Conservation (phyloP, 2,888 invertebrate genomes). For the Bimastos eiseni region DNA sequence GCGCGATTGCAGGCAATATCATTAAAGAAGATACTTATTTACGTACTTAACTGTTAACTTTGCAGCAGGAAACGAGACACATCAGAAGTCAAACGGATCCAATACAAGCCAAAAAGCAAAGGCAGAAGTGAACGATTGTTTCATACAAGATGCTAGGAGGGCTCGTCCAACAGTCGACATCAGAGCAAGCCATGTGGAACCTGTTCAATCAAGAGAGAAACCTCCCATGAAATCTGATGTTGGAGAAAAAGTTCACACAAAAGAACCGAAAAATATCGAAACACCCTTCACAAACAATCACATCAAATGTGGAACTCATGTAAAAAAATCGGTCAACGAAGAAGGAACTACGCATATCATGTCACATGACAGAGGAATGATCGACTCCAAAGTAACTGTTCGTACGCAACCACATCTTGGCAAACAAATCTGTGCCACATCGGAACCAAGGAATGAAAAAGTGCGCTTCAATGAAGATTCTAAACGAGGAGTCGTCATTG, state of each 20-base stretch:
- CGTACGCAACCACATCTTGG: background rate
- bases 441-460: background rate
- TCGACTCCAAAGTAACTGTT: background rate
- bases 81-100: background rate
- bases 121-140: background rate
- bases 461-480: background rate
- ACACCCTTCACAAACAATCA: background rate
- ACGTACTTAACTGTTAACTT: background rate
- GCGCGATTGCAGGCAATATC: no score
- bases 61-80: background rate
- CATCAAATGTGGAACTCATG: background rate
- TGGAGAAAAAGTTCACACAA: background rate
- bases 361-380: background rate
- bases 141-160: background rate
- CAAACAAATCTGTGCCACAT: background rate
- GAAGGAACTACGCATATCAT: background rate
- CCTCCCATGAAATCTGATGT: background rate
- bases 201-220: background rate
- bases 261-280: background rate
- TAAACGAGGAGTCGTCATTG: background rate
- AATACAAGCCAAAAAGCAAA: background rate
- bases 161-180: background rate
- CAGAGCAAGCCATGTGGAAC: background rate
- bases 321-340: background rate
- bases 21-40: background rate